Conservation (phyloP, 2,113 vertebrate species). For the Zapornia atra region DNA sequence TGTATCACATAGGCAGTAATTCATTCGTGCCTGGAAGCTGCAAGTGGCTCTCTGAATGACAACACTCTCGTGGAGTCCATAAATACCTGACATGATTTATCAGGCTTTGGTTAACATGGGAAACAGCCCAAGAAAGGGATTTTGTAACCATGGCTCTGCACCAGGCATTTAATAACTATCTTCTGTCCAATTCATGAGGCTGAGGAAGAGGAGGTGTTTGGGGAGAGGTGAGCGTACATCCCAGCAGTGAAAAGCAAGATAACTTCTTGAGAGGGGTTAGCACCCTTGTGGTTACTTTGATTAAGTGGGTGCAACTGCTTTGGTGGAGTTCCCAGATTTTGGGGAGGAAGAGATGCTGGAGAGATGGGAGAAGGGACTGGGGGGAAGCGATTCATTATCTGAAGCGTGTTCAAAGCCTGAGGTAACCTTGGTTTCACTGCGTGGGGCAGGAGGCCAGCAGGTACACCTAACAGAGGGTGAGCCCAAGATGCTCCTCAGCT, state of each 20-base stretch:
- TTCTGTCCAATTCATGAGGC: neutral
- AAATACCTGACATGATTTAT: neutral
- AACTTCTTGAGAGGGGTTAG: neutral
- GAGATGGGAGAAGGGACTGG: neutral
- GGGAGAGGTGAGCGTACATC: neutral
- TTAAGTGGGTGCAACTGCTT: neutral
- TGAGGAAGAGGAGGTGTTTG: neutral
- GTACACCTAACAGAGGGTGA: neutral
- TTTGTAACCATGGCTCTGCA: neutral
- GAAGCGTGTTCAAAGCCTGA: neutral
- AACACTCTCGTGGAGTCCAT: neutral
- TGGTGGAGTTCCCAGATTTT: slow-evolving; percentile 11
- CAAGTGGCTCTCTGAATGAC: slow-evolving; percentile 57
- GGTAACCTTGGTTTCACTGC: neutral
- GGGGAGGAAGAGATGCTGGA: neutral
- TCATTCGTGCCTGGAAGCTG: slow-evolving; percentile 37
- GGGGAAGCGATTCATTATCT: neutral
- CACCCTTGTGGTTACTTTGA: neutral
- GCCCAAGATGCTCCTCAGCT: neutral
- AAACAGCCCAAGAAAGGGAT: slow-evolving; percentile 41
- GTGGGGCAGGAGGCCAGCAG: neutral
- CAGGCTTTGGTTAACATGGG: slow-evolving; percentile 17
- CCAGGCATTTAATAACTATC: neutral
- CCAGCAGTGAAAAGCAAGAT: neutral
- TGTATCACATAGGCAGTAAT: slow-evolving; percentile 8